phyloP scores from a whole-genome alignment of 2,113 vertebrate species.

The Benthochromis sp. region DNA sequence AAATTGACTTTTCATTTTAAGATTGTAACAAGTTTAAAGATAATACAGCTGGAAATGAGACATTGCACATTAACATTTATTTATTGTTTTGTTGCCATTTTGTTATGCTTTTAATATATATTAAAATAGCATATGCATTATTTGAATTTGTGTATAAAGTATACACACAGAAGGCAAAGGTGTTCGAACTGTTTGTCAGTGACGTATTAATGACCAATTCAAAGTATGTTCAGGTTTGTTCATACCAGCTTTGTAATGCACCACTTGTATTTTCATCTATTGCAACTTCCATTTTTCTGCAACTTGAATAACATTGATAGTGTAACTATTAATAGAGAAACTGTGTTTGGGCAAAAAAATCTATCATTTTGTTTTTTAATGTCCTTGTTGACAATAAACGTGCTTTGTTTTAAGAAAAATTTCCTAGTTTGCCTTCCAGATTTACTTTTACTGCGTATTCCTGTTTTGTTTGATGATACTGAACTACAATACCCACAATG shows the following conservation, averaged over 20 bases:
- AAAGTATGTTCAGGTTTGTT: conserved; percentile 59
- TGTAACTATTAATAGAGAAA: conserved; percentile 60
- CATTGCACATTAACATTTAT: conserved; percentile 72
- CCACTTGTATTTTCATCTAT: conserved; percentile 54
- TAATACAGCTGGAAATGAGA: conserved; percentile 64
- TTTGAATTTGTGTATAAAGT: conserved; percentile 39
- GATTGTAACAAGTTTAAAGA: conserved; percentile 60
- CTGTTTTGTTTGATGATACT: no score
- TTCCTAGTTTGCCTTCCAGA: neutral
- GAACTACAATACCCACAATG: conserved; percentile 54
- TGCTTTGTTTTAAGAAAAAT: conserved; percentile 62
- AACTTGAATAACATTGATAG: conserved; percentile 55
- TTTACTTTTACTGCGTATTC: neutral
- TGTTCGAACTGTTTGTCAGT: conserved; percentile 36
- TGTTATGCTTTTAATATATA: conserved; percentile 69
- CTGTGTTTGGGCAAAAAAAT: conserved; percentile 47
- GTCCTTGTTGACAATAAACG: conserved; percentile 75
- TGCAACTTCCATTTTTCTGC: conserved; percentile 46
- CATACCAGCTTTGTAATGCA: conserved; percentile 61
- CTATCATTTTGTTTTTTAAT: conserved; percentile 48
- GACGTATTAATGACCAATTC: conserved; percentile 56
- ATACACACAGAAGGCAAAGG: conserved; percentile 41
- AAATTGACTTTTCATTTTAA: conserved; percentile 41
- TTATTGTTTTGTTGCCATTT: conserved; percentile 71
- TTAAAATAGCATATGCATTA: conserved; percentile 62